Evolutionary conservation across 2,797 vertebrate species (phyloP), one percentile per base, ranked within the genome.

Genomic region (Tangara arthus): DNA sequence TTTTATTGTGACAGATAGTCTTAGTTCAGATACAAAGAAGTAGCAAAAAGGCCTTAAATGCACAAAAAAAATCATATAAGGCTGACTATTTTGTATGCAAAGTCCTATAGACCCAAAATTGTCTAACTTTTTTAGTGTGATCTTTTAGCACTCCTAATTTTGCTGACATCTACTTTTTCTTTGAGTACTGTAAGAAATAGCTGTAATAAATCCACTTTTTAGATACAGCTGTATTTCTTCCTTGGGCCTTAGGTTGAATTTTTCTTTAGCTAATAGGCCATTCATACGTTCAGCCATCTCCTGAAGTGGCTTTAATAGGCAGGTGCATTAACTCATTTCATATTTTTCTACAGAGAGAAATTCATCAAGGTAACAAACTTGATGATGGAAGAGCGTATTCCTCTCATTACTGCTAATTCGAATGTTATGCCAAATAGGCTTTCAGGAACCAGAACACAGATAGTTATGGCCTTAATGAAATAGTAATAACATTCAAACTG

Each of bases 341-440:
- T 79, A 85, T 92, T 78, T 95, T 93, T 53, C 89, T 94, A 28
- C 61, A 72, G 94, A 92, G 89, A 83, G 69, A 85, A 27, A 90
- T 93, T 89, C 84, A 95, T 96, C 90, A 87, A 89, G 84, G 79
- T 95, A 95, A 81, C 69, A 93, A 95, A 93, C 84, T 59, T 92
- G 89, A 65, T 95, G 89, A 82, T 94, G 72, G 76, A 85, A 81
- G 50, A 90, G 61, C 3, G 0, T 93, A 44, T 89, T 93, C 92
- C 82, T 61, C 75, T 97, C 84, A 80, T 95, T 95, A 95, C 27
- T 61, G 37, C 69, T 91, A 91, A 95, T 94, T 92, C 2, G 0
- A 87, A 71, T 59, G 72, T 83, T 89, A 89, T 91, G 89, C 90
- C 94, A 96, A 95, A 95, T 72, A 86, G 80, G 85, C 90, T 94